phyloP scores from a whole-genome alignment of 2,797 vertebrate genomes.

The Phalanger gymnotis region DNA sequence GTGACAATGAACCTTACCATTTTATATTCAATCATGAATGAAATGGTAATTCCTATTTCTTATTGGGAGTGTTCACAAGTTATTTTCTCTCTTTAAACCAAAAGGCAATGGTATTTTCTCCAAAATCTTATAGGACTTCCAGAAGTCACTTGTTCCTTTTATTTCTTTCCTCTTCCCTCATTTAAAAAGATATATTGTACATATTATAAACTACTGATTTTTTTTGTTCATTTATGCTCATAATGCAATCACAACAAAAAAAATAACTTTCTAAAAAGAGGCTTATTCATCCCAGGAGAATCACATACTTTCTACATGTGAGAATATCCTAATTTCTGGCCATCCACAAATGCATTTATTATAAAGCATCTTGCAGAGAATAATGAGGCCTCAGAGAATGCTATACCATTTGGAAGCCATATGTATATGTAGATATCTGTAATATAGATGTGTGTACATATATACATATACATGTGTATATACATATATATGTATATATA shows the following conservation, averaged over 20 bases:
- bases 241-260: background rate
- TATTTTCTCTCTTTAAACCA: background rate
- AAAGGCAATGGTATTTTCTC: background rate
- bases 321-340: background rate
- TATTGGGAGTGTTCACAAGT: background rate
- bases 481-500: conserved; percentile 53
- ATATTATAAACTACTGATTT: background rate
- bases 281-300: background rate
- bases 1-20: conserved; percentile 33
- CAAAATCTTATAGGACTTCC: background rate
- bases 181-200: background rate
- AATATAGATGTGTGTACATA: conserved; percentile 61
- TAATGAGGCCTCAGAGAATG: background rate
- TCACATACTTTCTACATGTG: background rate
- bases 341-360: background rate
- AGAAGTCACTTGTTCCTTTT: background rate
- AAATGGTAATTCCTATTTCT: background rate
- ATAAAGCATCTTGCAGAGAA: background rate
- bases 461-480: conserved; percentile 6
- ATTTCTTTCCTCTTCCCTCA: background rate
- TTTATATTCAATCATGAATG: background rate
- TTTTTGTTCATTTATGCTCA: background rate
- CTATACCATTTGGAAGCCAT: background rate
- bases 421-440: background rate
- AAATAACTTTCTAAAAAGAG: background rate